These are phyloP conservation scores for Aegithalos caudatus DNA, from an alignment of 2,113 vertebrate genomes.

Conservation along the genomic window DNA sequence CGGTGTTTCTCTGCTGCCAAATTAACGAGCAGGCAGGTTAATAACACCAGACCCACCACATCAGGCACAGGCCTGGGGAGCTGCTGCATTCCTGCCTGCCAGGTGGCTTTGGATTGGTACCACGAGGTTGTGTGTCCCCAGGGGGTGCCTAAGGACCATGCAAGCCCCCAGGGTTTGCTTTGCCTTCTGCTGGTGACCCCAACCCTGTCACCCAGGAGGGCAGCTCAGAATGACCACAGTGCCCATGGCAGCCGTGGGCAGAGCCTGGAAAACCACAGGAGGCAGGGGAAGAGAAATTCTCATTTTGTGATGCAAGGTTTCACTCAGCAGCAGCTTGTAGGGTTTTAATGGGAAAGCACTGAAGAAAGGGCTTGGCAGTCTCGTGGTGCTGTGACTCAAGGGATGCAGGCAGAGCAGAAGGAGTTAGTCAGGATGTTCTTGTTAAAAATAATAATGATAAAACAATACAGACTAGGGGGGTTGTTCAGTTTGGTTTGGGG, in stretches of 20 bases:
- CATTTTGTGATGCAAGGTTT: neutral
- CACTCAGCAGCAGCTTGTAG: neutral
- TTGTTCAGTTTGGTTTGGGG: neutral
- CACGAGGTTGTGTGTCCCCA: fast-evolving
- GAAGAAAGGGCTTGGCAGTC: neutral
- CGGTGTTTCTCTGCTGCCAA: too few species aligned
- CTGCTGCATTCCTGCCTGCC: neutral
- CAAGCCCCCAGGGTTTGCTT: fast-evolving
- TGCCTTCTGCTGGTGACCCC: neutral
- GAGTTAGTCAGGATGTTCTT: neutral
- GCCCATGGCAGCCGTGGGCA: fast-evolving
- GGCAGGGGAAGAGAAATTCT: neutral
- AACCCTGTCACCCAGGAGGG: neutral
- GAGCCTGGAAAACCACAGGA: too few species aligned
- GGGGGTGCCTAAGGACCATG: neutral
- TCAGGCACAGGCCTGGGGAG: too few species aligned
- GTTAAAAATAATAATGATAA: neutral
- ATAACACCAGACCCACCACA: too few species aligned
- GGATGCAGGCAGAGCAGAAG: neutral
- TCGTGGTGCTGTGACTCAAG: neutral
- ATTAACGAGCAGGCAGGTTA: too few species aligned
- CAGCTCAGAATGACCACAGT: fast-evolving
- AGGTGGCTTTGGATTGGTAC: neutral
- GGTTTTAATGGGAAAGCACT: neutral
- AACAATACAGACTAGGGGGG: fast-evolving